Conservation (phyloP, 2,888 invertebrate species). For the Dryadula phaetusa region DNA sequence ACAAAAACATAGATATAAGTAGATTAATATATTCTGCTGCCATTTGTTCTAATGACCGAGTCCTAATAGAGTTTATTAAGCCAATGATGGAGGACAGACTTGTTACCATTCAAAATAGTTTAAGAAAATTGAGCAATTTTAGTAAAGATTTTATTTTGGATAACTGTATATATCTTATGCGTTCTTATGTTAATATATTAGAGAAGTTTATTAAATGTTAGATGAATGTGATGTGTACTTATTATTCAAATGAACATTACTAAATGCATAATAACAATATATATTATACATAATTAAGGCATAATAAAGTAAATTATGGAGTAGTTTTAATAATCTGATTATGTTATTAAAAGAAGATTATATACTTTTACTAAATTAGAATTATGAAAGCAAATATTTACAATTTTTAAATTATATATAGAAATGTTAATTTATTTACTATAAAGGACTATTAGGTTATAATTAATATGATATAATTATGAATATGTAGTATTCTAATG, state of each 20-base stretch:
- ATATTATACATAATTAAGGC: too few relatives aligned
- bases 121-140: constrained; percentile 60
- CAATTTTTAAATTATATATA: too few relatives aligned
- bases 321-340: not conserved
- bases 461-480: too few relatives aligned
- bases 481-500: too few relatives aligned
- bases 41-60: constrained; percentile 68
- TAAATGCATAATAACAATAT: not conserved
- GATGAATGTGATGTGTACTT: constrained; percentile 40
- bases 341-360: too few relatives aligned
- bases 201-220: constrained; percentile 82
- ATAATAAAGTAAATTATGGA: not conserved
- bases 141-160: constrained; percentile 65
- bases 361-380: too few relatives aligned
- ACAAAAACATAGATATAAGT: constrained; percentile 68
- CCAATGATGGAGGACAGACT: constrained; percentile 69
- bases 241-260: not conserved
- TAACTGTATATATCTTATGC: constrained; percentile 77
- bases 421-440: too few relatives aligned
- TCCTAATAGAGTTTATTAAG: constrained; percentile 67
- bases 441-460: too few relatives aligned
- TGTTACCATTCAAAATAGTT: constrained; percentile 58
- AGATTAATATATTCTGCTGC: constrained; percentile 76
- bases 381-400: too few relatives aligned
- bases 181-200: constrained; percentile 76